Base-by-base conservation (phyloP, 2,113 vertebrate genomes). In the Nyctibius bracteatus region DNA sequence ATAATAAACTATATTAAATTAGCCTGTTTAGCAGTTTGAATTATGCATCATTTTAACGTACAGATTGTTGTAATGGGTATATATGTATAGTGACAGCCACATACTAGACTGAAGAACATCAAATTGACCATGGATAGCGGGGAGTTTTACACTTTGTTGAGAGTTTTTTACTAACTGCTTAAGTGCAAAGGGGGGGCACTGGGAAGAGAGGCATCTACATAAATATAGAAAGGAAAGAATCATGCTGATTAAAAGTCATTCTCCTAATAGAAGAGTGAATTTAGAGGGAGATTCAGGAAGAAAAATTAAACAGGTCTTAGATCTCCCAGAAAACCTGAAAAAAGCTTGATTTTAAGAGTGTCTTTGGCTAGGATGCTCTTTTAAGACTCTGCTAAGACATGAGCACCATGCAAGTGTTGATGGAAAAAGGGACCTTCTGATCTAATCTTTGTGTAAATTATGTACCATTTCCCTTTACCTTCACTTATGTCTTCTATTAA, bases 281-380 rank as follows among this genome's bases (percentile, higher is more conserved):
- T 86, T 68, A 46, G 55, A 62, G 12, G 13, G 12, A 63, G 3
- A 81, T 70, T 41, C 24, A 61, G 19, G 65, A 68, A 41, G 12
- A 79, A 91, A 66, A 5, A 54, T 21, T 70, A 58, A 62, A 28
- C 6, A 9, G 1, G 4, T 22, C 18, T 74, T 70, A 77, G 14
- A 25, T 37, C 5, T 72, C 31, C 39, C 68, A 39, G 27, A 67
- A 51, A 39, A 8, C 4, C 33, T 22, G 23, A 6, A 75, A 57
- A 74, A 55, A 35, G 10, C 33, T 59, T n/a, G 1, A 2, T 16
- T 65, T 1, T 17, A 80, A 37, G 6, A 67, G 0, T 5, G 7
- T 28, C 25, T 68, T 88, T 70, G 30, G 4, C 13, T 58, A 44
- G 15, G 22, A 49, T 49, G 8, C 1, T 70, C 9, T 81, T 73